A percentile compares a stretch with the other conserved stretches of the same genome.
Evolutionary conservation across 2,888 invertebrate genomes (phyloP).

Genomic region (Eristalinus aeneus): DNA sequence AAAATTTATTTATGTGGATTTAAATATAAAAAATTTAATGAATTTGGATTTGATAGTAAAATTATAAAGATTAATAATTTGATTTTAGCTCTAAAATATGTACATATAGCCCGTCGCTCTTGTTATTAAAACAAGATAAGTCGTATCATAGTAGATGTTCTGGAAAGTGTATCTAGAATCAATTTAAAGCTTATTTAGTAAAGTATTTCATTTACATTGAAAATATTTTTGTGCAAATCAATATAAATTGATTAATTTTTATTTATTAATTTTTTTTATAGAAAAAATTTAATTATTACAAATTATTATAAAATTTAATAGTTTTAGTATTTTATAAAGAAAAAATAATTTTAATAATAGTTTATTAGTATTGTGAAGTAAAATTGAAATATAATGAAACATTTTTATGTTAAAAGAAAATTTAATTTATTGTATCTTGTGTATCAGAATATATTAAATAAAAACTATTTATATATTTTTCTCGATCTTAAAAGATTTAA

Average conservation of each 20-base stretch:
- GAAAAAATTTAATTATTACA: too few species aligned
- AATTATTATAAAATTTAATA: slow-evolving; percentile 80
- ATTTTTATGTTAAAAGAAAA: slow-evolving; percentile 82
- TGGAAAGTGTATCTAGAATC: slow-evolving; percentile 87
- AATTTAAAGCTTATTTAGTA: slow-evolving; percentile 83
- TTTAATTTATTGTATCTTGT: slow-evolving; percentile 86
- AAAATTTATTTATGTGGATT: slow-evolving; percentile 81
- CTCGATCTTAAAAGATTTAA: slow-evolving; percentile 86
- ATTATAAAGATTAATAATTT: slow-evolving; percentile 81
- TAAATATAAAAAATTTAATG: slow-evolving; percentile 82
- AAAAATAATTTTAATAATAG: slow-evolving; percentile 83
- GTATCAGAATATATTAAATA: slow-evolving; percentile 87
- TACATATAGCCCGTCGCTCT: slow-evolving; percentile 91
- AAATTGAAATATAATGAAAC: slow-evolving; percentile 82
- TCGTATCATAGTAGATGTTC: slow-evolving; percentile 91
- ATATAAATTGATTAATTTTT: slow-evolving; percentile 77
- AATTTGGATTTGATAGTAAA: slow-evolving; percentile 87
- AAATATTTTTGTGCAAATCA: slow-evolving; percentile 82
- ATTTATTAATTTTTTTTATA: too few species aligned
- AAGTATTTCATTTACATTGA: slow-evolving; percentile 87
- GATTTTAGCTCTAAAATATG: slow-evolving; percentile 86
- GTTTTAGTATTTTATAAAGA: slow-evolving; percentile 82
- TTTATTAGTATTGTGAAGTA: slow-evolving; percentile 83
- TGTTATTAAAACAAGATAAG: slow-evolving; percentile 86
- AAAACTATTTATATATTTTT: too few species aligned